A percentile compares a stretch with the other conserved stretches of the same genome.
Evolutionary conservation across 2,888 invertebrate genomes (phyloP).

Genomic region (Trypoxylon attenuatum): DNA sequence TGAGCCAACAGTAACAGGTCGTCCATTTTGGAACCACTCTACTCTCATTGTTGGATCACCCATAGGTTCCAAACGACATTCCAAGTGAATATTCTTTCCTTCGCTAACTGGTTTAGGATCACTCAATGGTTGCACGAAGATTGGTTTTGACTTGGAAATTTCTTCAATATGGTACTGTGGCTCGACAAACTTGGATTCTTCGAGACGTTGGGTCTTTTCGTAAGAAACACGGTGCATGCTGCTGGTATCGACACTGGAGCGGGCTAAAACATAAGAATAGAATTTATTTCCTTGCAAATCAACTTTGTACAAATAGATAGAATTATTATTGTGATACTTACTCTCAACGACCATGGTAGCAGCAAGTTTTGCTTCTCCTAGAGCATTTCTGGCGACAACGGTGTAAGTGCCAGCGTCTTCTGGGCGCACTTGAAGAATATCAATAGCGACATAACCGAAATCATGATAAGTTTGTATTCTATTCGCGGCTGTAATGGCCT

Average conservation of each 20-base stretch:
- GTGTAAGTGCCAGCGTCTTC: slow-evolving; percentile 96
- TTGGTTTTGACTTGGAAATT: slow-evolving; percentile 95
- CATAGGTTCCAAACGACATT: slow-evolving; percentile 95
- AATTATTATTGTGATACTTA: slow-evolving; percentile 76
- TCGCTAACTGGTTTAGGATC: slow-evolving; percentile 91
- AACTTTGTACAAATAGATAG: neutral
- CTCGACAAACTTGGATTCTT: slow-evolving; percentile 89
- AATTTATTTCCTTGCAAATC: neutral
- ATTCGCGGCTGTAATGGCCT: slow-evolving; percentile 90
- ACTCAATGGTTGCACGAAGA: slow-evolving; percentile 91
- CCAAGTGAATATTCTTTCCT: slow-evolving; percentile 92
- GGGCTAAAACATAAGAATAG: slow-evolving; percentile 78
- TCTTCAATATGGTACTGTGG: slow-evolving; percentile 94
- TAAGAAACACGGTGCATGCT: slow-evolving; percentile 91
- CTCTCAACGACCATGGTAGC: slow-evolving; percentile 92
- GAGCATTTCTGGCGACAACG: slow-evolving; percentile 91
- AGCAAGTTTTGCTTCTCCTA: slow-evolving; percentile 91
- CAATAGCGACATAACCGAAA: slow-evolving; percentile 97
- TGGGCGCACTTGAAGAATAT: slow-evolving; percentile 92
- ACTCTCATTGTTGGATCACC: slow-evolving; percentile 97
- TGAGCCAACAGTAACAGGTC: slow-evolving; percentile 90
- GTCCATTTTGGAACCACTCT: slow-evolving; percentile 97
- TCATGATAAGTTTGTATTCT: slow-evolving; percentile 96
- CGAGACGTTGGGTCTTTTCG: slow-evolving; percentile 91
- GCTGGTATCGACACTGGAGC: slow-evolving; percentile 91